Percentiles rank a stretch among this genome's conserved stretches.
phyloP scores from a whole-genome alignment of 2,888 invertebrate species.

The Rhyacophila evoluta region DNA sequence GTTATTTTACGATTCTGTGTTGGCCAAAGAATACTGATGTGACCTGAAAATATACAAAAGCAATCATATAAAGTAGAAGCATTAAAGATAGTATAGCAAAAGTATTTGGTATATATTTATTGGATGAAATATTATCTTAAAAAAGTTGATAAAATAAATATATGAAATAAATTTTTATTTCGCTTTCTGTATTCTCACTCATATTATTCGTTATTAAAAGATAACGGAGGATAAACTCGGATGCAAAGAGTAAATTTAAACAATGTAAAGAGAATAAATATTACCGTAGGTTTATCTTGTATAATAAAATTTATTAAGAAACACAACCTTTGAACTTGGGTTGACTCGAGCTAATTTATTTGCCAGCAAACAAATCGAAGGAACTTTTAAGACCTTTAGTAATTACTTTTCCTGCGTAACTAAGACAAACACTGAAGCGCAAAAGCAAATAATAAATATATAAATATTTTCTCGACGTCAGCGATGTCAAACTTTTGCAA shows the following conservation, averaged over 20 bases:
- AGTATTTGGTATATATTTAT: too few relatives aligned
- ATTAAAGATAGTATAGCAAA: too few relatives aligned
- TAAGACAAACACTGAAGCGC: slow-evolving; percentile 16
- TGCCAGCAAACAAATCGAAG: slow-evolving; percentile 22
- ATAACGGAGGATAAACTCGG: not conserved
- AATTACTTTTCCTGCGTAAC: slow-evolving; percentile 2
- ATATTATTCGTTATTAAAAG: slow-evolving; percentile 7
- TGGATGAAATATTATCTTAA: too few relatives aligned
- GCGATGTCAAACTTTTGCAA: slow-evolving; percentile 8
- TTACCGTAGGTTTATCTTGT: slow-evolving; percentile 22
- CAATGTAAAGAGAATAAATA: slow-evolving; percentile 13
- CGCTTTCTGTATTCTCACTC: not conserved
- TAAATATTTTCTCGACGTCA: not conserved
- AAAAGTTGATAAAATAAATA: not conserved
- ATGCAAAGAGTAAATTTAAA: not conserved
- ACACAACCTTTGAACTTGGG: slow-evolving; percentile 24
- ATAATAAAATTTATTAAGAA: slow-evolving; percentile 22
- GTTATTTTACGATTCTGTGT: too few relatives aligned
- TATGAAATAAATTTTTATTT: not conserved
- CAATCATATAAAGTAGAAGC: too few relatives aligned
- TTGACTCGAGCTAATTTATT: slow-evolving; percentile 14
- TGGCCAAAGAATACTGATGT: too few relatives aligned
- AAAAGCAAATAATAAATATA: slow-evolving; percentile 11
- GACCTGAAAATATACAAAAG: too few relatives aligned
- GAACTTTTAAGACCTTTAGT: slow-evolving; percentile 22